phyloP scores from a whole-genome alignment of 2,113 vertebrate species.

The Podiceps cristatus region DNA sequence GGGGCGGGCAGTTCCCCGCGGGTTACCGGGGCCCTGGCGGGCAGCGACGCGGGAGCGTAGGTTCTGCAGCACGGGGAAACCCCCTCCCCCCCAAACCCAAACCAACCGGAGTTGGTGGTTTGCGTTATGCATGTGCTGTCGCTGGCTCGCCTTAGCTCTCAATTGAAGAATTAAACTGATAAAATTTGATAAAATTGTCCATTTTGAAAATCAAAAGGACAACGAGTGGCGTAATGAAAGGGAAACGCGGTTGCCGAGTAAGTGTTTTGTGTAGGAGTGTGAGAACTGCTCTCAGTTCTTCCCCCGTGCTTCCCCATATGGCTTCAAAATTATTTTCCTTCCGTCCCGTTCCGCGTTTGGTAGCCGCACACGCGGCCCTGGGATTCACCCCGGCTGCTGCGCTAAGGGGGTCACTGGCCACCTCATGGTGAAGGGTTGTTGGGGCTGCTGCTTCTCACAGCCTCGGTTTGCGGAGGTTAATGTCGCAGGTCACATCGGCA shows the following conservation, averaged over 20 bases:
- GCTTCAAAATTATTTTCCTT: not conserved
- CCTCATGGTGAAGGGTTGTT: not conserved
- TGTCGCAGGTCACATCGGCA: not conserved
- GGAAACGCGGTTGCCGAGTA: rapidly evolving
- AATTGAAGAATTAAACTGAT: not conserved
- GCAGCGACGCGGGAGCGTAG: too few relatives aligned
- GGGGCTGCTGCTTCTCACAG: not conserved
- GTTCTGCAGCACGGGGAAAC: rapidly evolving
- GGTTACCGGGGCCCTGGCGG: rapidly evolving
- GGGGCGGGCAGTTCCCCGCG: too few relatives aligned
- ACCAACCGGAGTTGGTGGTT: rapidly evolving
- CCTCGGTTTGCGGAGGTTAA: not conserved
- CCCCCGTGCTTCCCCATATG: rapidly evolving
- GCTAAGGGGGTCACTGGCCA: rapidly evolving
- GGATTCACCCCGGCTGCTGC: rapidly evolving
- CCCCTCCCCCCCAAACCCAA: too few relatives aligned
- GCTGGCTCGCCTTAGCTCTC: not conserved
- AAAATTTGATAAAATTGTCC: rapidly evolving
- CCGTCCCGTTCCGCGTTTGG: rapidly evolving
- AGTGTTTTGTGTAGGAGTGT: not conserved
- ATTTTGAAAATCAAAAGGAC: not conserved
- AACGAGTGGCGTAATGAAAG: rapidly evolving
- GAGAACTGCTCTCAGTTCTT: rapidly evolving
- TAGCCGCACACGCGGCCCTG: not conserved
- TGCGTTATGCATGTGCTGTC: rapidly evolving